Base-by-base conservation (phyloP, 2,888 invertebrate genomes). In the Drymonia ruficornis region DNA sequence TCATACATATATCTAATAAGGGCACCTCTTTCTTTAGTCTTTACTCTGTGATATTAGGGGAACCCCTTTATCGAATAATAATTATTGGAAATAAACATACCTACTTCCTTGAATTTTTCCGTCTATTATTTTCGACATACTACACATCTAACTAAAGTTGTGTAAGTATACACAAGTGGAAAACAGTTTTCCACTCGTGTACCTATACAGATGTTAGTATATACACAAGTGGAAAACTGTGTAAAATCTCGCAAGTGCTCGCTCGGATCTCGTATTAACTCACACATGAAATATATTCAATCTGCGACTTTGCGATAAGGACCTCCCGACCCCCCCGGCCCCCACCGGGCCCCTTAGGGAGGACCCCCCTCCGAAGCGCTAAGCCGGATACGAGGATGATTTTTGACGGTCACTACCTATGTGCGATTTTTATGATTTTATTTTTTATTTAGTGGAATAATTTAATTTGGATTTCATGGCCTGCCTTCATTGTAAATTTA, bases 211-310 rank as follows among this genome's bases (percentile, higher is more conserved):
- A 1, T n/a, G 11, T n/a, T 4, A 36, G 3, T 13, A 4, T 36
- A 36, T 4, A 52, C 19, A 57, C 59, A 63, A 67, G 64, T 70
- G 55, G 53, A 64, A 73, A 69, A 68, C 65, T 72, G 72, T 61
- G 65, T 61, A 74, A 76, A 80, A 76, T 80, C 74, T 76, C 73
- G 49, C 66, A 74, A 79, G 72, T 73, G 64, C 70, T 56, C 62
- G 64, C 71, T 57, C 61, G 64, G 65, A 74, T 80, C 72, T 76
- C 80, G 76, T 74, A 83, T 79, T 83, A 82, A 84, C 78, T 81
- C 86, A 89, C 93, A 93, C 93, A 94, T 94, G 94, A 94, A 94
- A 94, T 94, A 94, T 94, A 94, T 94, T 94, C 94, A 94, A 94
- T 94, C 94, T 94, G 94, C 92, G 92, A 88, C 86, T 87, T 75